phyloP scores from a whole-genome alignment of 2,888 invertebrate genomes.

The Lithophane ornitopus region DNA sequence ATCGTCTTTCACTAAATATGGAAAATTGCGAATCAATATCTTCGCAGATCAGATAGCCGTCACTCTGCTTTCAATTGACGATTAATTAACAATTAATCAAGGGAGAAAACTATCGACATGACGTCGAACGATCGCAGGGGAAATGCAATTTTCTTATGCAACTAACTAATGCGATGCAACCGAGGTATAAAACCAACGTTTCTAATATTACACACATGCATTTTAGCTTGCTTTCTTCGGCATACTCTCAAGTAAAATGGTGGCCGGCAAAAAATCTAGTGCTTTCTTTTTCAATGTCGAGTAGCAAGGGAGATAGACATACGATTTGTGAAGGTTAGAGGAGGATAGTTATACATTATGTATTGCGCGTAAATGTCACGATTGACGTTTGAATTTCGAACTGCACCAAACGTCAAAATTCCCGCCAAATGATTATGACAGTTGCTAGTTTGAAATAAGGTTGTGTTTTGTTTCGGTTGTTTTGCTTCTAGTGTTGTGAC shows the following conservation, averaged over 20 bases:
- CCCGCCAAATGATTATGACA: conserved; percentile 80
- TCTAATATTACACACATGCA: conserved; percentile 89
- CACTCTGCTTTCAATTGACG: conserved; percentile 52
- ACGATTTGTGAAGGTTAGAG: conserved; percentile 72
- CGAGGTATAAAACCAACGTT: conserved; percentile 83
- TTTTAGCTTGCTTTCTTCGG: conserved; percentile 89
- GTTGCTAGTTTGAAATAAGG: conserved; percentile 77
- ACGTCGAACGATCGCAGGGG: conserved; percentile 68
- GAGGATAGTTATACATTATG: conserved; percentile 77
- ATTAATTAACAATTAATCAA: conserved; percentile 62
- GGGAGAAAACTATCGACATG: conserved; percentile 63
- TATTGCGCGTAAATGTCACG: conserved; percentile 79
- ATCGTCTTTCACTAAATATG: background rate
- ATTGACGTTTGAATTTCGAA: conserved; percentile 78
- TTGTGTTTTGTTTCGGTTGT: conserved; percentile 72
- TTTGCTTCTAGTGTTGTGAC: conserved; percentile 76
- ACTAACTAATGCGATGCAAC: conserved; percentile 86
- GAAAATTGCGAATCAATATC: conserved; percentile 36
- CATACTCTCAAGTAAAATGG: conserved; percentile 87
- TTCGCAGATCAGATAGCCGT: conserved; percentile 33
- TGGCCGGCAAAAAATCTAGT: conserved; percentile 82
- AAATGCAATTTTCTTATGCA: conserved; percentile 90
- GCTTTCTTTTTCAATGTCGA: conserved; percentile 90
- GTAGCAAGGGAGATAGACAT: conserved; percentile 73
- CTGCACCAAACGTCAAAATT: conserved; percentile 78